Evolutionary conservation across 2,797 vertebrate species (phyloP), one percentile per base, ranked within the genome.

Genomic region (Melanotaenia parkinsoni): DNA sequence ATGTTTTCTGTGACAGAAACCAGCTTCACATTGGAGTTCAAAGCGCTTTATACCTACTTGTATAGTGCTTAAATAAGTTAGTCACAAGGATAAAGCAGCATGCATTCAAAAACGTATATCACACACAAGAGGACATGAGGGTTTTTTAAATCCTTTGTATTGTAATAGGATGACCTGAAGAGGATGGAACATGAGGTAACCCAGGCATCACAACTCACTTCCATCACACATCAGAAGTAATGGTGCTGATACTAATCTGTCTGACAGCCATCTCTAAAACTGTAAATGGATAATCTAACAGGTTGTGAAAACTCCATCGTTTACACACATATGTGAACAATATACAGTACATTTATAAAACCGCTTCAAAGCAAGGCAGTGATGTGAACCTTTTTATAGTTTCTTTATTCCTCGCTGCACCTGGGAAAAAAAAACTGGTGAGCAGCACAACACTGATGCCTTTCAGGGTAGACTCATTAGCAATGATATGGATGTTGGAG

Each of bases 201-300:
- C 68, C 81, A 74, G 72, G 72, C 82, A 80, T 87, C 70, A 80
- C 81, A 88, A 91, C 86, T 90, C 74, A 85, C 84, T 75, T 83
- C 78, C 77, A 88, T 88, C 85, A 83, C 86, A 77, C 80, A 86
- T 86, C 79, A 79, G 62, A 56, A 81, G 62, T 81, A 80, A 81
- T 72, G 74, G 75, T 58, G 79, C 74, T 81, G 75, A 88, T 79
- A 70, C 78, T 81, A 86, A 91, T 91, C 84, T 71, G 79, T 85
- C 82, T 82, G 77, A 86, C 86, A 79, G 67, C 59, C 84, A 79
- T 86, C 73, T 67, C 78, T 82, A 81, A 86, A 60, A 65, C 84
- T 63, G 72, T 45, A 80, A 71, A 82, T 64, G 63, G 62, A 30
- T 76, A 67, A 63, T 86, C 77, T 81, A 75, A 87, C 80, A 76